These are phyloP conservation scores for Bathynomus jamesi DNA, from an alignment of 1,140 invertebrate genomes.

Conservation along the genomic window DNA sequence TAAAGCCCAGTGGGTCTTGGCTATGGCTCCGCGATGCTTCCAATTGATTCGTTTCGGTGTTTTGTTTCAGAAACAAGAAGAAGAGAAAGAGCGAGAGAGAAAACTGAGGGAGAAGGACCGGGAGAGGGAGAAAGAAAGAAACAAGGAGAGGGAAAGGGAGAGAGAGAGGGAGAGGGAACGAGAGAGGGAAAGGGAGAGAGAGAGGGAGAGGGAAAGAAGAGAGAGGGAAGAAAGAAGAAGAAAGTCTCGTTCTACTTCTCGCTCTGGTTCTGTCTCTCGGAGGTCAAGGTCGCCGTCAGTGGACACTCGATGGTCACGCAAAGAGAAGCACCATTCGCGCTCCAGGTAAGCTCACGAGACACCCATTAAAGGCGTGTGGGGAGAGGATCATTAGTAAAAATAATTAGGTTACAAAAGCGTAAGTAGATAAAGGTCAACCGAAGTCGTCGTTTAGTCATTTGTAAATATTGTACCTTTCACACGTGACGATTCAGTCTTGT, in stretches of 20 bases:
- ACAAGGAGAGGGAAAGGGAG: slow-evolving; percentile 43
- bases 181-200: slow-evolving; percentile 32
- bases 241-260: slow-evolving; percentile 1
- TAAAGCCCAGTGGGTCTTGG: too few relatives aligned
- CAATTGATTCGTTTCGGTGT: too few relatives aligned
- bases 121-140: slow-evolving; percentile 9
- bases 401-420: too few relatives aligned
- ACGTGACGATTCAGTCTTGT: too few relatives aligned
- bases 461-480: too few relatives aligned
- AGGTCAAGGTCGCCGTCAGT: not conserved
- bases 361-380: too few relatives aligned
- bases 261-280: slow-evolving; percentile 3
- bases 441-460: too few relatives aligned
- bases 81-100: slow-evolving; percentile 42
- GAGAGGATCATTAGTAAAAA: too few relatives aligned
- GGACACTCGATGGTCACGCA: not conserved
- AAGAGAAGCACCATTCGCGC: not conserved
- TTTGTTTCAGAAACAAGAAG: slow-evolving; percentile 34
- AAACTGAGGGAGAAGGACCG: slow-evolving; percentile 47
- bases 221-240: slow-evolving; percentile 7
- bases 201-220: not conserved
- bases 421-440: too few relatives aligned
- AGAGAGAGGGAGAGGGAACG: slow-evolving; percentile 42
- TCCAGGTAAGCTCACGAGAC: not conserved
- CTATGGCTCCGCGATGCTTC: too few relatives aligned